Evolutionary conservation across 2,113 vertebrate species (phyloP), one percentile per base, ranked within the genome.

Genomic region (Hystrix brachyura): DNA sequence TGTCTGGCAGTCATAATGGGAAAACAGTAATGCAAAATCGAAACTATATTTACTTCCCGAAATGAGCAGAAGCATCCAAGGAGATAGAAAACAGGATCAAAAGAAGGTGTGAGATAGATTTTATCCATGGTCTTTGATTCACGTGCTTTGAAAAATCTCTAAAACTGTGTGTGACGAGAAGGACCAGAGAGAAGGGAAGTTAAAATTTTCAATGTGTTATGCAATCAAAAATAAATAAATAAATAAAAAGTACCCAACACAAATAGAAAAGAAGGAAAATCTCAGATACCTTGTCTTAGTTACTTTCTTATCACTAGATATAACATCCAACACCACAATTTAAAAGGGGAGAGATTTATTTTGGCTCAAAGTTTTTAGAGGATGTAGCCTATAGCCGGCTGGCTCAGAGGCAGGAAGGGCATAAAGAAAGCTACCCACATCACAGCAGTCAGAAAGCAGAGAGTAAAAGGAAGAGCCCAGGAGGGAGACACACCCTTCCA

Each of bases 41-140:
- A 96, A 96, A 87, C 1, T 59, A 15, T 15, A 94, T 46, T 94
- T 88, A 59, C 14, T 90, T 95, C 78, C 48, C 72, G 15, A 92
- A 97, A 78, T 67, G 29, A 27, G 65, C 53, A 94, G 55, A 94
- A 55, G 14, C 8, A 76, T 57, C 69, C 32, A 81, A 80, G 5
- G 57, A 87, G 38, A 43, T 60, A 59, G 12, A 57, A 93, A 95
- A 71, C 13, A 90, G 38, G 2, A 96, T 89, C 43, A 90, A 88
- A 86, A 38, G 18, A 87, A 93, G 1, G 18, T 27, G 6, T 92
- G 43, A 90, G 43, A 79, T 48, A 27, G 18, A 69, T 92, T 87
- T 90, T 67, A n/a, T 67, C 88, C 38, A 53, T 38, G 2, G 1
- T 69, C 25, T 95, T 97, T 69, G 27, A 96, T 69, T 88, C 84